Conservation (phyloP, 1,140 invertebrate genomes). For the Lordiphosa stackelbergi region DNA sequence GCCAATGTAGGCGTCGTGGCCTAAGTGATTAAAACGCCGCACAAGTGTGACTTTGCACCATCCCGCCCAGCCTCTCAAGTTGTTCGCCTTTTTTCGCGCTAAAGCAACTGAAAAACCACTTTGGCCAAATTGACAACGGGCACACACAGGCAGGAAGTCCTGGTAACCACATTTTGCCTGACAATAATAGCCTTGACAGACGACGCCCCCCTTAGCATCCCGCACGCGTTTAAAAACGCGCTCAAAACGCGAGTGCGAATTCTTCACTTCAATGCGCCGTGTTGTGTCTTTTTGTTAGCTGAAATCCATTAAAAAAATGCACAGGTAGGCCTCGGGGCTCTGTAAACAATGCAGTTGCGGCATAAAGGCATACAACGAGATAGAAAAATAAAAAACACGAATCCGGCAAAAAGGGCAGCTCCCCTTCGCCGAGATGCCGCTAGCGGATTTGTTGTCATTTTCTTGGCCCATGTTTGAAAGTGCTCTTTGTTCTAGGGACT, state of each 20-base stretch:
- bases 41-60: slow-evolving; percentile 63
- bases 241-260: slow-evolving; percentile 71
- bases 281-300: slow-evolving; percentile 42
- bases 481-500: slow-evolving; percentile 14
- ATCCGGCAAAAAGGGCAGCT: slow-evolving; percentile 19
- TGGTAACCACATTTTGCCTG: slow-evolving; percentile 60
- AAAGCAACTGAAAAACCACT: slow-evolving; percentile 77
- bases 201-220: background rate
- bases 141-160: slow-evolving; percentile 41
- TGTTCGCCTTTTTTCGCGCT: slow-evolving; percentile 71
- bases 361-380: slow-evolving; percentile 57
- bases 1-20: slow-evolving; percentile 64
- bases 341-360: slow-evolving; percentile 62
- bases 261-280: slow-evolving; percentile 73
- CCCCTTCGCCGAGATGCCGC: background rate
- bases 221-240: slow-evolving; percentile 50
- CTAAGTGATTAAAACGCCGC: slow-evolving; percentile 76
- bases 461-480: slow-evolving; percentile 26
- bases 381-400: slow-evolving; percentile 12
- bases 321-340: slow-evolving; percentile 52
- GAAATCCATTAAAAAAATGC: slow-evolving; percentile 71
- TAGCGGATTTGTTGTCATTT: slow-evolving; percentile 38
- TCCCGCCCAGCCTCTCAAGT: slow-evolving; percentile 20
- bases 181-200: slow-evolving; percentile 41
- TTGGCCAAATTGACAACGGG: slow-evolving; percentile 76